A percentile compares a stretch with the other conserved stretches of the same genome.
Conservation (phyloP, 2,888 invertebrate species). For the Ophonus ardosiacus region DNA sequence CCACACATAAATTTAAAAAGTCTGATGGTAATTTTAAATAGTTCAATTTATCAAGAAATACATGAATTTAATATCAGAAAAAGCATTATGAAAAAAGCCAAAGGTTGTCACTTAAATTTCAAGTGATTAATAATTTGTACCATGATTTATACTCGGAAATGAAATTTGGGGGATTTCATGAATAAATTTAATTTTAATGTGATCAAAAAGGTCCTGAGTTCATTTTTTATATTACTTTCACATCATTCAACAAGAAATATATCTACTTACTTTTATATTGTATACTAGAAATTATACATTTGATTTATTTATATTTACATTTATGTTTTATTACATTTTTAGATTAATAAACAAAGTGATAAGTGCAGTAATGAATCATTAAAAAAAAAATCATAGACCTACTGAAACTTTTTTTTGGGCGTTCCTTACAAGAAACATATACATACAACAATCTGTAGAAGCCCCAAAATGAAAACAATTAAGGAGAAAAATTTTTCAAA, state of each 20-base stretch:
- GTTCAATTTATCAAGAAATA: slow-evolving; percentile 39
- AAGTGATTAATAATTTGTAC: slow-evolving; percentile 19
- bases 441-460: too few relatives aligned
- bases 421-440: too few relatives aligned
- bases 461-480: too few relatives aligned
- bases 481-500: too few relatives aligned
- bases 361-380: too few relatives aligned
- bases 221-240: neutral
- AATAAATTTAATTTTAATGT: neutral
- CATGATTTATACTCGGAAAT: slow-evolving; percentile 4
- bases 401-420: too few relatives aligned
- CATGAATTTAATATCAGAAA: slow-evolving; percentile 27
- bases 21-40: slow-evolving; percentile 1
- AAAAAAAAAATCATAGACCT: too few relatives aligned
- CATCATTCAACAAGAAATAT: neutral
- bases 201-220: neutral
- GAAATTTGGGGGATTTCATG: neutral
- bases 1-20: slow-evolving; percentile 21
- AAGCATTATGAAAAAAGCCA: slow-evolving; percentile 38
- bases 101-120: slow-evolving; percentile 25
- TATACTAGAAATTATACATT: too few relatives aligned
- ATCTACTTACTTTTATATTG: too few relatives aligned
- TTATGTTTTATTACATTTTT: too few relatives aligned
- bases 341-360: too few relatives aligned
- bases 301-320: too few relatives aligned